Evolutionary conservation across 2,797 vertebrate species (phyloP).

Genomic region (Esox lucius): DNA sequence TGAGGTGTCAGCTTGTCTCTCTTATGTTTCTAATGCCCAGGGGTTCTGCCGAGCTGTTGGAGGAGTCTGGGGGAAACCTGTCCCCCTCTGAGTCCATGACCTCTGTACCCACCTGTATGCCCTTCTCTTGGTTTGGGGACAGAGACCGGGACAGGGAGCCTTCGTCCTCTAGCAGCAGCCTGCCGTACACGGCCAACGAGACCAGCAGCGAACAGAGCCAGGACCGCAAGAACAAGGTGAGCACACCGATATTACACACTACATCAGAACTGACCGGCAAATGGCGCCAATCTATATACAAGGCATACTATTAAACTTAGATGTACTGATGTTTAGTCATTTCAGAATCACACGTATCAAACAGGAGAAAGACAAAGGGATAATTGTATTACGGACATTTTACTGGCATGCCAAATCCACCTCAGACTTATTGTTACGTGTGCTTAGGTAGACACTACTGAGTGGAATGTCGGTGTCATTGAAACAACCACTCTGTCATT

Average conservation of each 20-base stretch:
- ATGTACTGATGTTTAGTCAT: background rate
- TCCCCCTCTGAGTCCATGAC: constrained; percentile 90
- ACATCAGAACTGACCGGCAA: background rate
- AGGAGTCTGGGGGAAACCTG: constrained; percentile 83
- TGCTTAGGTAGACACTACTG: background rate
- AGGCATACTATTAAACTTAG: background rate
- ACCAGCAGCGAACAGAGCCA: constrained; percentile 76
- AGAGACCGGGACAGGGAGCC: constrained; percentile 83
- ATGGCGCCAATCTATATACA: background rate
- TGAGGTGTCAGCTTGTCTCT: background rate
- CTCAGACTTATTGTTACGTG: background rate
- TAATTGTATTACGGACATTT: background rate
- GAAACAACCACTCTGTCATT: constrained; percentile 16
- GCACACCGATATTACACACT: background rate
- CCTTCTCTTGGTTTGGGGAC: constrained; percentile 93
- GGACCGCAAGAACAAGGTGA: constrained; percentile 86
- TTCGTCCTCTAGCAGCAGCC: constrained; percentile 80
- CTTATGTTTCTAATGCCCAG: constrained; percentile 55
- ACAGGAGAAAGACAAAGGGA: background rate
- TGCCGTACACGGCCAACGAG: constrained; percentile 76
- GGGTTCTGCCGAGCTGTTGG: constrained; percentile 86
- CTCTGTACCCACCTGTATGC: constrained; percentile 92
- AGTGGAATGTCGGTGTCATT: constrained; percentile 6
- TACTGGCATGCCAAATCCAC: background rate
- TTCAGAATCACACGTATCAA: background rate